Evolutionary conservation across 1,140 invertebrate genomes (phyloP), one percentile per base, ranked within the genome.

Genomic region (Trichomalopsis sarcophagae): DNA sequence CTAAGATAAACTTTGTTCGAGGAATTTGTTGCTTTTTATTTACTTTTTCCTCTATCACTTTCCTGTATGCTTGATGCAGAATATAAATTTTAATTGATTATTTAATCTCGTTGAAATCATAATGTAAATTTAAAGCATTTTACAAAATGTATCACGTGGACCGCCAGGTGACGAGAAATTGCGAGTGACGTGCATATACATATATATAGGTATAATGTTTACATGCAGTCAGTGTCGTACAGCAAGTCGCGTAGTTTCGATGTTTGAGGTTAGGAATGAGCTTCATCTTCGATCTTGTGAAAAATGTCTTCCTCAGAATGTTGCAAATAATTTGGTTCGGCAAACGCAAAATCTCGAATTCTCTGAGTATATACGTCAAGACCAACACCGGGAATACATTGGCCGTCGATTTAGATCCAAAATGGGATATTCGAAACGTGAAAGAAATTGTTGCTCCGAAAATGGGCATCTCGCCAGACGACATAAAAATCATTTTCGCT

Each of bases 401-500:
- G 66, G 93, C 95, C 0, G 93, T 97, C 0, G 94, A 96, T 89
- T 92, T 97, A 81, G 95, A 97, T 93, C 96, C 96, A 69, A 94
- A 95, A 90, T 97, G 96, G 96, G 95, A 96, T 88, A 95, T 97
- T 33, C 94, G 94, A 88, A 95, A 96, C 87, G 94, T 97, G 0
- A 97, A 97, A 91, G 94, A 96, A 91, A 91, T 95, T 69, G 94
- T 97, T 11, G 96, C 96, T 0, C 95, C 95, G 3, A 94, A 95
- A 90, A 92, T 97, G 74, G 96, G 96, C 0, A 92, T 96, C 76
- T 90, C 94, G 69, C 94, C 96, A 2, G 94, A 96, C 30, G 96
- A 97, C 89, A 93, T 97, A 4, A 96, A 96, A 91, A 97, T 98
- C 71, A 97, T 98, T 90, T 97, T 98, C 92, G 97, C 97, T 73